Evolutionary conservation across 2,113 vertebrate genomes (phyloP), one percentile per base, ranked within the genome.

Genomic region (Takifugu flavidus): DNA sequence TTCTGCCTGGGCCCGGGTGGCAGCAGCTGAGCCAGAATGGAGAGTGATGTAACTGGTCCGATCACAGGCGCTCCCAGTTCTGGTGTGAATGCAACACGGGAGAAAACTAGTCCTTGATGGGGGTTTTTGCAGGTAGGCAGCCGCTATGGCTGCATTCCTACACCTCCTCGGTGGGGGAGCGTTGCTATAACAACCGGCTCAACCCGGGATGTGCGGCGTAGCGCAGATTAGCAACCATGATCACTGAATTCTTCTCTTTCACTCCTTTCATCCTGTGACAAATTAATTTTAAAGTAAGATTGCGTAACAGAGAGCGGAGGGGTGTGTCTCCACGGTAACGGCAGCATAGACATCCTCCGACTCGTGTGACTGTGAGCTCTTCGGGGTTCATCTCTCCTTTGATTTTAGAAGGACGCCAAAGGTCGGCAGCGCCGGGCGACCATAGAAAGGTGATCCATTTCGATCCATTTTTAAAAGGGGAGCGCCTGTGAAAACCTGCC

Each of bases 221-320:
- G 31, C 5, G 31, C 31, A 7, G 31, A 34, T 34, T 34, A 34
- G 31, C 31, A 34, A 34, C 31, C 5, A 34, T 34, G 5, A 34
- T 4, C 31, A 7, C 31, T 34, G 31, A 34, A 34, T 34, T 34
- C 31, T 34, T 34, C 31, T 34, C 59, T 68, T 28, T 5, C 29
- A 68, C 46, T 49, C 67, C 64, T 78, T 78, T 85, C 67, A 75
- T 75, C 67, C 31, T 73, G 65, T 42, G 53, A 83, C 66, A 62
- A 67, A 81, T 78, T 53, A 75, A 79, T 82, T 83, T 84, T 63
- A 72, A 77, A 46, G 45, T 76, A 72, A 53, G 68, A 71, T 82
- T 88, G 75, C 70, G 63, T 84, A 85, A 85, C 34, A 11, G 34
- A 50, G 67, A 74, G 72, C 14, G 34, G 61, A 63, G 57, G 55